A percentile compares a stretch with the other conserved stretches of the same genome.
phyloP scores from a whole-genome alignment of 2,888 invertebrate species.

The Macrosiphum euphorbiae region DNA sequence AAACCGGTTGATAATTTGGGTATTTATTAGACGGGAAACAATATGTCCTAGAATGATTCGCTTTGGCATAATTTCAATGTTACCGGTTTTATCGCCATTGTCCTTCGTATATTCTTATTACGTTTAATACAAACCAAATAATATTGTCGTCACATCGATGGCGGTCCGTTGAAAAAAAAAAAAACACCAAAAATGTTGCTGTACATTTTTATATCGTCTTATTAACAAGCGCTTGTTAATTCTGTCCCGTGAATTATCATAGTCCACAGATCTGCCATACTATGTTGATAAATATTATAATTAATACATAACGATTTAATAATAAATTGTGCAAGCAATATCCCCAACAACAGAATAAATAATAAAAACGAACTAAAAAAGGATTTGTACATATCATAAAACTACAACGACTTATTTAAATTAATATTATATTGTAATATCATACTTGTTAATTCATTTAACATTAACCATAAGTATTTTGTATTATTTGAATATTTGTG shows the following conservation, averaged over 20 bases:
- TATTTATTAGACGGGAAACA: constrained; percentile 24
- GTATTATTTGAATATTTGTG: no score
- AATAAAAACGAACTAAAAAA: no score
- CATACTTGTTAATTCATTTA: no score
- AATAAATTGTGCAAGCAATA: no score
- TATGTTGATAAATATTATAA: neutral
- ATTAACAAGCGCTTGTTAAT: neutral
- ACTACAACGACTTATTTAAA: no score
- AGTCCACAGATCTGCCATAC: neutral
- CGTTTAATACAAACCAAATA: neutral
- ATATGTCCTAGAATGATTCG: constrained; percentile 16
- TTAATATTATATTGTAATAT: no score
- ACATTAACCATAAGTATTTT: no score
- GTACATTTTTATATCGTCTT: neutral
- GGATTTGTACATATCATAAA: no score
- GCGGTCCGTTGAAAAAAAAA: neutral
- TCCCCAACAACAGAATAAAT: no score
- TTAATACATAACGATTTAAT: neutral
- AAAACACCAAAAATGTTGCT: neutral
- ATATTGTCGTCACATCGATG: constrained; percentile 15
- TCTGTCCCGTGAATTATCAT: neutral
- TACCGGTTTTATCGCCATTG: constrained; percentile 43
- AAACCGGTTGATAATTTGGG: constrained; percentile 35
- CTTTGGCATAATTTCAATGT: constrained; percentile 49
- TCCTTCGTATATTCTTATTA: constrained; percentile 9